phyloP scores from a whole-genome alignment of 1,140 invertebrate species.

The Plectus sambesii region DNA sequence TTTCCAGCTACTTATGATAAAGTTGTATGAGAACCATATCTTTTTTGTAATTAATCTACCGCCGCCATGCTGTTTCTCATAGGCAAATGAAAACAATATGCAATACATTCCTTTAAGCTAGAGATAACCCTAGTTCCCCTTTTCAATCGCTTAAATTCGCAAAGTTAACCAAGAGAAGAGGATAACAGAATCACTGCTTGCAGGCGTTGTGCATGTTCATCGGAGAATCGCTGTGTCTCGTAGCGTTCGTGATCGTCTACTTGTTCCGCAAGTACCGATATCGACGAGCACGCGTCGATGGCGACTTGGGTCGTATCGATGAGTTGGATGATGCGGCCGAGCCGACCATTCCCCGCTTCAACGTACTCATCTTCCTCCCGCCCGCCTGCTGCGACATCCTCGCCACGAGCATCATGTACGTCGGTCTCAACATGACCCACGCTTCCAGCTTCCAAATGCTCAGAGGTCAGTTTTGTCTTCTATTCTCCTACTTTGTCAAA shows the following conservation, averaged over 20 bases:
- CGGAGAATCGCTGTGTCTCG: conserved; percentile 40
- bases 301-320: conserved; percentile 29
- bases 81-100: too few species aligned
- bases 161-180: too few species aligned
- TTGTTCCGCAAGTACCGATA: conserved; percentile 18
- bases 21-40: too few species aligned
- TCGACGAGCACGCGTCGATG: conserved; percentile 18
- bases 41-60: too few species aligned
- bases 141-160: too few species aligned
- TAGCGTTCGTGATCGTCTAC: conserved; percentile 36
- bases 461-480: conserved; percentile 54
- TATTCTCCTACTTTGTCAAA: background rate
- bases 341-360: conserved; percentile 34
- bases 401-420: conserved; percentile 58
- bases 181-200: conserved; percentile 7
- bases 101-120: too few species aligned
- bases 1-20: too few species aligned
- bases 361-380: conserved; percentile 65
- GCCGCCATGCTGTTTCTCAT: too few species aligned
- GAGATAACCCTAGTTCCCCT: too few species aligned
- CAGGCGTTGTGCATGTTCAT: conserved; percentile 43
- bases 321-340: conserved; percentile 32
- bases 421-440: conserved; percentile 79
- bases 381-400: conserved; percentile 43
- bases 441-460: conserved; percentile 94